Evolutionary conservation across 2,113 vertebrate genomes (phyloP).

Genomic region (Sinosuthora webbiana): DNA sequence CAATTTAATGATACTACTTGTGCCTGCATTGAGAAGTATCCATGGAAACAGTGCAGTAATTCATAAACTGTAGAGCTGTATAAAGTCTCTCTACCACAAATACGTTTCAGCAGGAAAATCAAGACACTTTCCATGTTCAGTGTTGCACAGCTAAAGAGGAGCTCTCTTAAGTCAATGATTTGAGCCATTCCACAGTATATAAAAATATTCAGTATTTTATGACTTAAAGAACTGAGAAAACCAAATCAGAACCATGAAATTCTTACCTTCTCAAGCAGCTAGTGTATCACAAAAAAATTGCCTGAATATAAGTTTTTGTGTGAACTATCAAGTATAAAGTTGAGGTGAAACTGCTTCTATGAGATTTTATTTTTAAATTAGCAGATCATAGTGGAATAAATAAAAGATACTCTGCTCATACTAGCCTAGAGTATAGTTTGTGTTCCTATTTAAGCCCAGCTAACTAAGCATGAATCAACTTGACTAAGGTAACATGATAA

Average conservation of each 20-base stretch:
- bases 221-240: background rate
- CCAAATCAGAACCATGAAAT: background rate
- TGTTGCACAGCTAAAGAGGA: background rate
- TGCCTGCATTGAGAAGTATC: conserved; percentile 24
- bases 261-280: background rate
- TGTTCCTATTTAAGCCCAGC: background rate
- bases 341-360: background rate
- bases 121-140: background rate
- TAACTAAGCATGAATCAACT: background rate
- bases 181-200: background rate
- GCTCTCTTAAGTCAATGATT: background rate
- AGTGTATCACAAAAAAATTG: background rate
- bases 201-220: background rate
- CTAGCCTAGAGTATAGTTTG: background rate
- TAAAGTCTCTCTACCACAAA: background rate
- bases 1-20: background rate
- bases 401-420: background rate
- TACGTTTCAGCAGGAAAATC: conserved; percentile 18
- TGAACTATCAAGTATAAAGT: background rate
- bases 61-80: conserved; percentile 4
- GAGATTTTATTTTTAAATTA: background rate
- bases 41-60: conserved; percentile 48
- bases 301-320: background rate
- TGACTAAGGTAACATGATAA: background rate
- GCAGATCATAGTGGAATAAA: background rate